Evolutionary conservation across 2,888 invertebrate species (phyloP).

Genomic region (Mellilla xanthometata): DNA sequence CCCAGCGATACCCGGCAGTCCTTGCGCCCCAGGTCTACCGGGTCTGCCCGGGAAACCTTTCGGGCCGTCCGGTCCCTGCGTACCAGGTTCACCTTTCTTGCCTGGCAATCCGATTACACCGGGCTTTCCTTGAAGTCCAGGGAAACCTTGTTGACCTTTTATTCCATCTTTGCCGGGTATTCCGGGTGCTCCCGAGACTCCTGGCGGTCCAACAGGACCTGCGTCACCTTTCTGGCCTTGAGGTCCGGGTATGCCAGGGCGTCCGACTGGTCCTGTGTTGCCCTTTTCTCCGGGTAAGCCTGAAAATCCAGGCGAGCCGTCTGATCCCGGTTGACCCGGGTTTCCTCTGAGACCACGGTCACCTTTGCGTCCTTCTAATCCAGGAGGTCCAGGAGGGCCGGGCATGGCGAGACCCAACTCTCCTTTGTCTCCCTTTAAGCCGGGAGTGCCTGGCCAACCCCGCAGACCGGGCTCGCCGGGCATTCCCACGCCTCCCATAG

Average conservation of each 20-base stretch:
- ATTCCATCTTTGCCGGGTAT: conserved; percentile 83
- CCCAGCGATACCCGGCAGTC: conserved; percentile 81
- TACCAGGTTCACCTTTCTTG: conserved; percentile 87
- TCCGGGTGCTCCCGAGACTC: conserved; percentile 84
- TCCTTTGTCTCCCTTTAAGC: conserved; percentile 86
- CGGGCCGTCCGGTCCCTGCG: conserved; percentile 85
- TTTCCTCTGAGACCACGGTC: conserved; percentile 89
- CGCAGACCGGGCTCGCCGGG: conserved; percentile 84
- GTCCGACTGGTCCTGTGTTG: conserved; percentile 82
- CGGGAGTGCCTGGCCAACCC: conserved; percentile 84
- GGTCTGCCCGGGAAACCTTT: conserved; percentile 86
- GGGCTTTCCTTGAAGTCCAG: conserved; percentile 82
- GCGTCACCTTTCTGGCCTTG: conserved; percentile 90
- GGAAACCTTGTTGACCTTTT: conserved; percentile 86
- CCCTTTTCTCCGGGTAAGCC: conserved; percentile 87
- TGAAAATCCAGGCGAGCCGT: conserved; percentile 85
- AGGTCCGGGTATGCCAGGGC: conserved; percentile 81
- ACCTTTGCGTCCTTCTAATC: conserved; percentile 86
- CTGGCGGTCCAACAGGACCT: conserved; percentile 88
- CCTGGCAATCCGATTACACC: conserved; percentile 88
- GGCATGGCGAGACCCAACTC: conserved; percentile 86
- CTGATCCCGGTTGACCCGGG: conserved; percentile 87
- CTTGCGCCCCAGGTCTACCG: conserved; percentile 84
- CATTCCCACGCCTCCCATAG: conserved; percentile 90
- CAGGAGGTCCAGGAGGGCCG: conserved; percentile 86